Evolutionary conservation across 2,113 vertebrate genomes (phyloP), one percentile per base, ranked within the genome.

Genomic region (Cettia cetti): DNA sequence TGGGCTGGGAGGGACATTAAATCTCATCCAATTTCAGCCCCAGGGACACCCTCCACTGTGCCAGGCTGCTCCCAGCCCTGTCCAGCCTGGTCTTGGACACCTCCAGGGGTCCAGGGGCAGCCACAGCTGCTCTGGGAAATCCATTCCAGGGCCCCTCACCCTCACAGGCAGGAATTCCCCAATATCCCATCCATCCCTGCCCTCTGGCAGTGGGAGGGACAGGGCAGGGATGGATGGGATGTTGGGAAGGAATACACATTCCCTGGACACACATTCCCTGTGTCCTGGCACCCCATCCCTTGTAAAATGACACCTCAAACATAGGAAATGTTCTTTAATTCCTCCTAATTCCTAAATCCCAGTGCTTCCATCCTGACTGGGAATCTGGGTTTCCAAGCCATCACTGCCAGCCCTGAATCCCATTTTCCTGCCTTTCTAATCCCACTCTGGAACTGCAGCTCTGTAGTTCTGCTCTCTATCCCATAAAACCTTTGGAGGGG

Each of bases 141-240:
- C 78, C 9, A 40, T 14, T 0, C 53, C 52, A 81, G 63, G 1
- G 39, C 39, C 2, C 10, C 52, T 0, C 52, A 47, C 10, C 13
- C 22, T 33, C 42, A 0, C 28, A 68, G 42, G 7, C 4, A 65
- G 7, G 11, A 65, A 80, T 47, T 39, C 52, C 35, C 53, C 64
- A 59, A 13, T 6, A 7, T 54, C 20, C 39, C 76, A 65, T 9
- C 76, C 2, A 23, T 0, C 39, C 49, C 60, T 54, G n/a, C 24
- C 47, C 30, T 31, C 53, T 40, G 39, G 39, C 39, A 40, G 39
- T 40, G 39, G 39, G 39, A 40, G 39, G 39, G 39, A 40, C 39
- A 40, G 39, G 39, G 39, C 39, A 40, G 39, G 39, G 10, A 40
- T 40, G 12, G 39, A 40, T 40, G 39, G 39, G 39, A 40, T 9